Conservation (phyloP, 2,113 vertebrate genomes). For the Onychostruthus taczanowskii region DNA sequence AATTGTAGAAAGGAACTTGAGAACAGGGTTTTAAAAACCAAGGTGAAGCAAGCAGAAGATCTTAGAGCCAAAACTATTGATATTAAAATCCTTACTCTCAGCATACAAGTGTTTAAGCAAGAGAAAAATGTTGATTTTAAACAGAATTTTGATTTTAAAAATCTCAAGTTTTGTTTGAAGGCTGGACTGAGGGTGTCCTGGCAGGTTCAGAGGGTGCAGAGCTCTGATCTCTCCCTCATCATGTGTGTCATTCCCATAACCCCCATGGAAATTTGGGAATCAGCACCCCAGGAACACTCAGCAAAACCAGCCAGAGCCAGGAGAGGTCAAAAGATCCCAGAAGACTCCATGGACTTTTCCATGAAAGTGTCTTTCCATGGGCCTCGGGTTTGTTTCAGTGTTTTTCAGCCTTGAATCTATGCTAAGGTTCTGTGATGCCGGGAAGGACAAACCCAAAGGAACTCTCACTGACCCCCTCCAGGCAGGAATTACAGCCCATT, state of each 20-base stretch:
- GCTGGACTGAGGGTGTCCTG: background rate
- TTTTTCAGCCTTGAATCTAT: background rate
- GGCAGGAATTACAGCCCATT: background rate
- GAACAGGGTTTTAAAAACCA: background rate
- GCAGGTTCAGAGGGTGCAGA: background rate
- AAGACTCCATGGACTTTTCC: background rate
- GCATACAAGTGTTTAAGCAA: accelerated
- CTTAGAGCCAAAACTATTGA: background rate
- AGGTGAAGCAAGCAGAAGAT: background rate
- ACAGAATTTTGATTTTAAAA: background rate
- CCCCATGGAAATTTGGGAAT: background rate
- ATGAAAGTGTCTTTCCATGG: background rate
- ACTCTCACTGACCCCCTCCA: background rate
- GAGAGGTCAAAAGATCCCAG: background rate
- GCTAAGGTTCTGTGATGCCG: background rate
- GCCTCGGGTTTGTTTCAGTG: background rate
- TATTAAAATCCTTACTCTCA: background rate
- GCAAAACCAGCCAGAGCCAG: background rate
- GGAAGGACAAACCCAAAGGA: background rate
- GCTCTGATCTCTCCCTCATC: background rate
- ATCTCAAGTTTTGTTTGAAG: background rate
- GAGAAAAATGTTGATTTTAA: background rate
- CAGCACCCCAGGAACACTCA: background rate
- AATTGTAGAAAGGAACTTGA: background rate
- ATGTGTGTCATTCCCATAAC: background rate